These are phyloP conservation scores for Diacarnus erythraeanus DNA, from an alignment of 37 sponge, comb jelly and placozoan genomes.

Conservation along the genomic window DNA sequence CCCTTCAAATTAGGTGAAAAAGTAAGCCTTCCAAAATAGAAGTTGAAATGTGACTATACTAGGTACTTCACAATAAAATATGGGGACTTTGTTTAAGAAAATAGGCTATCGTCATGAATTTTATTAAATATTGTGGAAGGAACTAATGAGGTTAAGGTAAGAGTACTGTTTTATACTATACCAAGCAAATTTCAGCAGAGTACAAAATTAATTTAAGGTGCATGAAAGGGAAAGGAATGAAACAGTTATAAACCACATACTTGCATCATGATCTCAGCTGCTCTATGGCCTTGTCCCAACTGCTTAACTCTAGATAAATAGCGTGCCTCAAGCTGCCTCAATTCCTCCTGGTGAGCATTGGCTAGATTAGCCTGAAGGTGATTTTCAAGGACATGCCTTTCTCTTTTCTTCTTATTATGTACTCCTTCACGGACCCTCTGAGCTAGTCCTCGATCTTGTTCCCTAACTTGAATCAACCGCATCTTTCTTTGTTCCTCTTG, in stretches of 20 bases:
- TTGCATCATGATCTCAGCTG: conserved; percentile 24
- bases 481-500: conserved; percentile 44
- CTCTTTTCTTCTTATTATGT: conserved; percentile 15
- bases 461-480: conserved; percentile 63
- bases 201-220: not conserved
- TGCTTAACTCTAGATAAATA: conserved; percentile 2
- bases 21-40: no score
- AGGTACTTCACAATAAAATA: no score
- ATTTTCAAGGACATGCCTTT: conserved; percentile 28
- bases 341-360: conserved; percentile 20
- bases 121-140: no score
- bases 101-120: no score
- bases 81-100: no score
- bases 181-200: not conserved
- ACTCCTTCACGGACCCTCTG: conserved; percentile 23
- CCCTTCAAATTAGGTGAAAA: no score
- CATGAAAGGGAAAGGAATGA: not conserved
- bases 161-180: no score
- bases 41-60: no score
- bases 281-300: conserved; percentile 54
- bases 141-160: no score
- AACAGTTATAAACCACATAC: conserved; percentile 9
- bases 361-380: conserved; percentile 26
- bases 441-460: conserved; percentile 63
- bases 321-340: conserved; percentile 38